Conservation (phyloP, 2,113 vertebrate species). For the Neodontobutis hainanensis region DNA sequence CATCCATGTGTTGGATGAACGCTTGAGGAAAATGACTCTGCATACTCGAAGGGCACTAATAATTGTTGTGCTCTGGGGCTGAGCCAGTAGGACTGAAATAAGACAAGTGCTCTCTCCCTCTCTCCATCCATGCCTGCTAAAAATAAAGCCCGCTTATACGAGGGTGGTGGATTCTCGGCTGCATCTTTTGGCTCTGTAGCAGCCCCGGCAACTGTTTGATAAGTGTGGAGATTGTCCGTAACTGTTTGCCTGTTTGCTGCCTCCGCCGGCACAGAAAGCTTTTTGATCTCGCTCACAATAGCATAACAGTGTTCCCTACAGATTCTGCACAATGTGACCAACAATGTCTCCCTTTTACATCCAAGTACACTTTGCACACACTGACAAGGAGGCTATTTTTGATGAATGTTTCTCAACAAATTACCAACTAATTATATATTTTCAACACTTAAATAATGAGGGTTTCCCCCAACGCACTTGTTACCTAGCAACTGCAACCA, state of each 20-base stretch:
- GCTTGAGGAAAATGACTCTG: conserved; percentile 70
- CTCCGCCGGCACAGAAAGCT: conserved; percentile 13
- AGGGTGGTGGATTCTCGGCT: conserved; percentile 69
- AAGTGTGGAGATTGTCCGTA: conserved; percentile 44
- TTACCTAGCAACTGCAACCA: conserved; percentile 82
- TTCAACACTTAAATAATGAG: conserved; percentile 78
- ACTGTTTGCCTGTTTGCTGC: conserved; percentile 29
- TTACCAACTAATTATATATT: conserved; percentile 75
- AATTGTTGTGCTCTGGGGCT: conserved; percentile 70
- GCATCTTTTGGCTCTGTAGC: conserved; percentile 58
- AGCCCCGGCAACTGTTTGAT: conserved; percentile 65
- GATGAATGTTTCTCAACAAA: conserved; percentile 51
- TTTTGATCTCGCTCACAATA: conserved; percentile 27
- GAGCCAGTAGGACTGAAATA: conserved; percentile 72
- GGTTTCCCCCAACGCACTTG: conserved; percentile 75
- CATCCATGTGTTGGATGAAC: conserved; percentile 63
- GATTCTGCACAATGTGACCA: conserved; percentile 5
- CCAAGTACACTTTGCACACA: not conserved
- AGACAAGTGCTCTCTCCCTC: conserved; percentile 74
- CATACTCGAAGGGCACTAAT: conserved; percentile 65
- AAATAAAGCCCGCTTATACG: conserved; percentile 73
- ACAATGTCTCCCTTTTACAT: conserved; percentile 4
- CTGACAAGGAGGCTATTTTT: not conserved
- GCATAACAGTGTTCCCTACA: not conserved
- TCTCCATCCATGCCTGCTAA: conserved; percentile 73